These are phyloP conservation scores for Galemys pyrenaicus DNA, from an alignment of 2,113 vertebrate genomes.

Conservation along the genomic window DNA sequence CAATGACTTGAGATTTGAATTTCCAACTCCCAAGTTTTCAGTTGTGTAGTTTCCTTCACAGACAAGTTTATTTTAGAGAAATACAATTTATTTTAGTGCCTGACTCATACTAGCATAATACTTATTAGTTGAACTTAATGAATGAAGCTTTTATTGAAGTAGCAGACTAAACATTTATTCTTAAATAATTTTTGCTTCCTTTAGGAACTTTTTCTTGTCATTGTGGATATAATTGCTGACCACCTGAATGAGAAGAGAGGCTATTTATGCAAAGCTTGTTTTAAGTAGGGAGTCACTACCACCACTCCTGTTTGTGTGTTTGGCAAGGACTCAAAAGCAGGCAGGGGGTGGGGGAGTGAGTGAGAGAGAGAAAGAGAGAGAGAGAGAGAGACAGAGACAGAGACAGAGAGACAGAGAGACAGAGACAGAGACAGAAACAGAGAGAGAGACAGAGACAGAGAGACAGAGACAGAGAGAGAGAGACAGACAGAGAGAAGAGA, in stretches of 20 bases:
- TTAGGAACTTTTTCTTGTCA: slow-evolving; percentile 10
- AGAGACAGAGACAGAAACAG: no score
- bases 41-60: slow-evolving; percentile 2
- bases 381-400: no score
- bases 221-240: slow-evolving; percentile 29
- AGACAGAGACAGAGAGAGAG: no score
- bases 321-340: not conserved
- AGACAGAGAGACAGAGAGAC: no score
- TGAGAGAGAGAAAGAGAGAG: no score
- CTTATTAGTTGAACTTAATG: not conserved
- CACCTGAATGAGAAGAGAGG: not conserved
- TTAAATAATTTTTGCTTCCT: slow-evolving; percentile 13
- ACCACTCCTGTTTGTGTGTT: not conserved
- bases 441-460: no score
- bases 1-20: slow-evolving; percentile 15
- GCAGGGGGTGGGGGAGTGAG: not conserved
- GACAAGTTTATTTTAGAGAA: slow-evolving; percentile 22
- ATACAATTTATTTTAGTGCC: slow-evolving; percentile 16
- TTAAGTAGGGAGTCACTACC: not conserved
- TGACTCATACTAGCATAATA: not conserved
- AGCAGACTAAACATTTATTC: slow-evolving; percentile 19
- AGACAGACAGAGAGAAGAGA: no score
- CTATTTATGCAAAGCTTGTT: not conserved
- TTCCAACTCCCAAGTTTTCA: not conserved
- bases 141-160: not conserved